phyloP scores from a whole-genome alignment of 2,113 vertebrate species.

The Danionella cerebrum region DNA sequence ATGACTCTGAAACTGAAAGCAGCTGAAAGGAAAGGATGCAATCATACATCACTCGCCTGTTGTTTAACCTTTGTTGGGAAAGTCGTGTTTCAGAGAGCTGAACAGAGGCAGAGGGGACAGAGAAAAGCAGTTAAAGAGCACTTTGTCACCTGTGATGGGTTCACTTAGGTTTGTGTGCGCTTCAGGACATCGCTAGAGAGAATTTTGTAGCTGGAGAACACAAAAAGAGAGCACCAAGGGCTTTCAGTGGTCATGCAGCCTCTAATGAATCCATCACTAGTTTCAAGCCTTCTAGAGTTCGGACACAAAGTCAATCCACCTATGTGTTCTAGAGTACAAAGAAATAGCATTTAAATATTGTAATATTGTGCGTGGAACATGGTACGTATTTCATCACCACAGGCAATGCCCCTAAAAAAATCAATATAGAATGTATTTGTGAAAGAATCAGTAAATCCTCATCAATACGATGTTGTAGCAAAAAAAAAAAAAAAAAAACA shows the following conservation, averaged over 20 bases:
- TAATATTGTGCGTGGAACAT: no score
- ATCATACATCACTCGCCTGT: neutral
- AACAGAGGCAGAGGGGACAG: neutral
- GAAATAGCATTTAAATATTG: no score
- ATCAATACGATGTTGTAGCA: no score
- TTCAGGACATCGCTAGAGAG: neutral
- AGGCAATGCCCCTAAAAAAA: no score
- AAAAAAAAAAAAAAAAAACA: no score
- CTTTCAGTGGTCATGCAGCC: neutral
- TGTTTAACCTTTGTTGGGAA: constrained; percentile 18
- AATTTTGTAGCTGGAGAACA: neutral
- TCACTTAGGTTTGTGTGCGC: constrained; percentile 5
- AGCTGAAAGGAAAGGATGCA: neutral
- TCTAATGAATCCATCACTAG: neutral
- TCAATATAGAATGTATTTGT: no score
- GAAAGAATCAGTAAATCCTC: no score
- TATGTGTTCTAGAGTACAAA: no score
- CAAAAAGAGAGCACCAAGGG: neutral
- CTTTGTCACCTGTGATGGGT: constrained; percentile 4
- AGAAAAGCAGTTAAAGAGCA: neutral
- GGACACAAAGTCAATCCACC: neutral
- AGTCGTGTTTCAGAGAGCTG: constrained; percentile 5
- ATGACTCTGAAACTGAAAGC: neutral
- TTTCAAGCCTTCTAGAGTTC: neutral
- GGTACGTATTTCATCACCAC: no score